Evolutionary conservation across 2,113 vertebrate species (phyloP), one percentile per base, ranked within the genome.

Genomic region (Clarias macrocephalus): DNA sequence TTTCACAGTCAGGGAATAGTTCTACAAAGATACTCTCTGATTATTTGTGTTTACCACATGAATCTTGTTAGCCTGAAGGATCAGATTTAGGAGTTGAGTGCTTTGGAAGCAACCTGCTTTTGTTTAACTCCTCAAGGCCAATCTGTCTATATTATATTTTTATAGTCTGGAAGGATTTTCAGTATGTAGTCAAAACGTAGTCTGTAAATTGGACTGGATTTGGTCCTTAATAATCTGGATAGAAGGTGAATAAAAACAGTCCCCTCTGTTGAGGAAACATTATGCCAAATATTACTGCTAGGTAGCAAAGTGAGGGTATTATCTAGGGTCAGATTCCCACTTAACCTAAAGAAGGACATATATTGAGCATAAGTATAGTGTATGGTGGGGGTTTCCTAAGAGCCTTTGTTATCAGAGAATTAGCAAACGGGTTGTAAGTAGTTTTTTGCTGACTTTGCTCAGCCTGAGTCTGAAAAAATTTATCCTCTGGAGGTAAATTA

Each of bases 211-310:
- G 60, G 33, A n/a, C 72, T 57, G 57, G 30, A 4, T 59, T 84
- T 75, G 33, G 57, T 52, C 28, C 42, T 52, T 48, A 52, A 54
- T 77, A 76, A 85, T 63, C 60, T 63, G 42, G 52, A 73, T 60
- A 60, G 23, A 25, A 84, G 66, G 56, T 84, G 52, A 84, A 37
- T 72, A 70, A 54, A 70, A 72, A 84, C 18, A 25, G 30, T 83
- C 54, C 33, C 83, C 48, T 82, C 73, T 82, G 66, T 81, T 25
- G 48, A 82, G 28, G 42, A 52, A 13, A 48, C 52, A 85, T 85
- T 81, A 73, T 88, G 68, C 60, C 70, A 86, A 77, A 77, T 66
- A 86, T 77, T 25, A 65, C 52, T 83, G 77, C 21, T 16, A 56
- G 12, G 23, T n/a, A 54, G 2, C 15, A 23, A 28, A 48, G 25